Conservation (phyloP, 1,140 invertebrate species). For the Drosophila pallidifrons region DNA sequence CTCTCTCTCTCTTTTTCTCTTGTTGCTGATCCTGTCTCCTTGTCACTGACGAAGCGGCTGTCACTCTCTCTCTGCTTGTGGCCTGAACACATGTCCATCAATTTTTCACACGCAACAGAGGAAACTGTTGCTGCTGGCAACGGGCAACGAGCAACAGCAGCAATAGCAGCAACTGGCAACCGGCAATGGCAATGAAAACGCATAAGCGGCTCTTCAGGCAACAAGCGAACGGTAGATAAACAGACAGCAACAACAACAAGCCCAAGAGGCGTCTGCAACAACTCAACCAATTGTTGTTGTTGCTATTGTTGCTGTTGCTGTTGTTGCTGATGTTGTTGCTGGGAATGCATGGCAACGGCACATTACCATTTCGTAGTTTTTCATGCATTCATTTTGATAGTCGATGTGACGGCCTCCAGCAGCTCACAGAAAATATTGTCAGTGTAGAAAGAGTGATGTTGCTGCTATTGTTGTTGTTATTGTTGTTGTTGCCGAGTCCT, state of each 20-base stretch:
- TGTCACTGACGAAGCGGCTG: slow-evolving; percentile 25
- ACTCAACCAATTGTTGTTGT: slow-evolving; percentile 33
- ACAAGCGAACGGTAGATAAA: slow-evolving; percentile 58
- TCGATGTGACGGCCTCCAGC: slow-evolving; percentile 45
- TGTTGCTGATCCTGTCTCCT: background rate
- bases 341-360: slow-evolving; percentile 64
- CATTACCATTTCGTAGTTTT: slow-evolving; percentile 77
- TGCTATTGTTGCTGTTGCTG: slow-evolving; percentile 18
- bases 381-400: slow-evolving; percentile 77
- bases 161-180: slow-evolving; percentile 22
- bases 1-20: background rate
- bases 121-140: slow-evolving; percentile 43
- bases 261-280: slow-evolving; percentile 45
- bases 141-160: slow-evolving; percentile 11
- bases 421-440: slow-evolving; percentile 60
- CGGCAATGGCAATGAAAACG: slow-evolving; percentile 58
- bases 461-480: slow-evolving; percentile 2
- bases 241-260: slow-evolving; percentile 55
- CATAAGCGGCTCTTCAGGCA: slow-evolving; percentile 61
- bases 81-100: slow-evolving; percentile 67
- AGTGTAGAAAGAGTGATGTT: background rate
- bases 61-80: slow-evolving; percentile 43
- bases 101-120: slow-evolving; percentile 49
- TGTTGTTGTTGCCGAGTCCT: background rate
- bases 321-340: slow-evolving; percentile 29